phyloP scores from a whole-genome alignment of 2,113 vertebrate species.

The Jaculus jaculus region DNA sequence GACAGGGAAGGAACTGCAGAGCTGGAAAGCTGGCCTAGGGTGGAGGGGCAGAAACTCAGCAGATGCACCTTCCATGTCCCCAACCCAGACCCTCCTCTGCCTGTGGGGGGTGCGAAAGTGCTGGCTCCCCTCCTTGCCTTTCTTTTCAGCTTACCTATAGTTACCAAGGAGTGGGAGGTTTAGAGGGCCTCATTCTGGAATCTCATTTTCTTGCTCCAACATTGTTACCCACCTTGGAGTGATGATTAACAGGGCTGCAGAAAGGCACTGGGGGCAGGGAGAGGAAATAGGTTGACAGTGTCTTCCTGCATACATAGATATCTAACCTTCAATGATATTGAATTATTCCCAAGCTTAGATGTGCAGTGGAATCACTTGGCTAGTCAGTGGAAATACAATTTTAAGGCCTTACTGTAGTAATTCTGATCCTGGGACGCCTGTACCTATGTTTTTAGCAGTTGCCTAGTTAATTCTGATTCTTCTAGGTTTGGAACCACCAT shows the following conservation, averaged over 20 bases:
- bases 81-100: constrained; percentile 12
- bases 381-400: background rate
- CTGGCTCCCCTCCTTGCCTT: background rate
- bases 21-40: background rate
- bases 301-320: background rate
- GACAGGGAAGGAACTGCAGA: background rate
- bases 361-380: background rate
- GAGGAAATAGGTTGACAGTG: constrained; percentile 6
- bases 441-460: background rate
- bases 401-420: background rate
- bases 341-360: background rate
- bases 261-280: constrained; percentile 50
- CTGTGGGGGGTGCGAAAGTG: background rate
- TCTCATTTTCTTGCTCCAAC: constrained; percentile 78
- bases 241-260: constrained; percentile 63
- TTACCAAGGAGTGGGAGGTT: constrained; percentile 79
- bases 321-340: background rate
- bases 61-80: background rate
- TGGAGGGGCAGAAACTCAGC: background rate
- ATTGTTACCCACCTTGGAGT: constrained; percentile 72
- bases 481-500: background rate
- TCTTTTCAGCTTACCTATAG: constrained; percentile 62
- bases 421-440: background rate
- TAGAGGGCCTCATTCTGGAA: constrained; percentile 74
- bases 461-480: background rate